Base-by-base conservation (phyloP, 2,113 vertebrate genomes). In the Pituophis catenifer region DNA sequence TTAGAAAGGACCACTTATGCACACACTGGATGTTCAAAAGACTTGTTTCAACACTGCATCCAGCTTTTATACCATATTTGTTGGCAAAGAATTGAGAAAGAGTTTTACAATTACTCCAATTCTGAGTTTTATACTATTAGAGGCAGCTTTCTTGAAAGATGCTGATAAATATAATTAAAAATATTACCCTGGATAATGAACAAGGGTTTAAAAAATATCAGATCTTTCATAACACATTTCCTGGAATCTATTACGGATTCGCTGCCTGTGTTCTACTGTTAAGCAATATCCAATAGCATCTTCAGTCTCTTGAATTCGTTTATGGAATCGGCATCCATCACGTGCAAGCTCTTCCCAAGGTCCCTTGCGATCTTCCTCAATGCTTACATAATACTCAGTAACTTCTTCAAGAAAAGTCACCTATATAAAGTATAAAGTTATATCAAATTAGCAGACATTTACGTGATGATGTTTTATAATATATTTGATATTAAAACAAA, bases 331-430 rank as follows among this genome's bases (percentile, higher is more conserved):
- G 95, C 98, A 98, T 6, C 98, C 98, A 86, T 99, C 99, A 2
- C 99, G 97, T 0, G 99, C 99, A 53, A 99, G 95, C 97, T 99
- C 98, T 94, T 99, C 99, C 99, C 99, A 99, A 0, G 98, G 99
- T 8, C 99, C 98, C 17, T 96, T 98, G 0, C 99, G 98, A 58
- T 99, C 99, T 97, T 99, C 99, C 92, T 99, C 98, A 0, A 96
- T 96, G 96, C 98, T 98, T 55, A 98, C 93, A 6, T 98, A 98
- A 97, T 99, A 98, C 97, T 99, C 98, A 0, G 98, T 98, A 57
- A 99, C 98, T 26, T 98, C 94, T 2, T 99, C 99, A 24, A 97
- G 96, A 97, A 99, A 99, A 13, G 98, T 98, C 5, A 99, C 99
- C 99, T 99, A 96, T 8, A 94, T 93, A 23, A 87, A 81, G 75